Evolutionary conservation across 2,888 invertebrate species (phyloP).

Genomic region (Drosophila parthenogenetica): DNA sequence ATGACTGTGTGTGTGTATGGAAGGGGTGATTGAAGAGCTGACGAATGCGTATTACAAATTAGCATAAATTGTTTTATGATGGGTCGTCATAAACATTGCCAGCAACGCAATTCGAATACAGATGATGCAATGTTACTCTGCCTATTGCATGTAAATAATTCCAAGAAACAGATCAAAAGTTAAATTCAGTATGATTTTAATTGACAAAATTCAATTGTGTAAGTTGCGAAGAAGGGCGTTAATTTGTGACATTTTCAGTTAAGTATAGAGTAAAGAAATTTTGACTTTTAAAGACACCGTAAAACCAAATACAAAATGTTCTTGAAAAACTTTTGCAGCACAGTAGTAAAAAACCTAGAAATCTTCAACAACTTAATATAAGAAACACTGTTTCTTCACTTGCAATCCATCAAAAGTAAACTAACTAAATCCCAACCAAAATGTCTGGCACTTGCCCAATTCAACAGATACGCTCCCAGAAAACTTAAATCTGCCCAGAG

Average conservation of each 20-base stretch:
- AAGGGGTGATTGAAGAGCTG: background rate
- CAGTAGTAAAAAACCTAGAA: too few relatives aligned
- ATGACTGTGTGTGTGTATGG: background rate
- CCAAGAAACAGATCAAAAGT: constrained; percentile 8
- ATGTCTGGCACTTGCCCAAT: constrained; percentile 55
- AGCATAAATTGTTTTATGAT: constrained; percentile 64
- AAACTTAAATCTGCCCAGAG: background rate
- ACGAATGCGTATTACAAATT: constrained; percentile 45
- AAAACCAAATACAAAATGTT: too few relatives aligned
- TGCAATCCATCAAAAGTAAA: background rate
- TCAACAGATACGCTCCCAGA: constrained; percentile 42
- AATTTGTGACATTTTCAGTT: background rate
- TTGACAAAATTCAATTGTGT: background rate
- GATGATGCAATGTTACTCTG: constrained; percentile 43
- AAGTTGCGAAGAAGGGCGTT: background rate
- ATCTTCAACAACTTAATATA: background rate
- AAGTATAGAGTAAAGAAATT: too few relatives aligned
- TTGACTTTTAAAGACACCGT: too few relatives aligned
- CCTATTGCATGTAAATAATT: constrained; percentile 21
- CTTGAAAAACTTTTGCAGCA: too few relatives aligned
- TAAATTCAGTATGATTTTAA: constrained; percentile 2
- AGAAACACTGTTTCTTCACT: background rate
- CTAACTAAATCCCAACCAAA: background rate
- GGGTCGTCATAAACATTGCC: constrained; percentile 42
- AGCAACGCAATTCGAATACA: constrained; percentile 46